These are phyloP conservation scores for Eristalinus sepulchralis DNA, from an alignment of 2,888 invertebrate genomes.

Conservation along the genomic window DNA sequence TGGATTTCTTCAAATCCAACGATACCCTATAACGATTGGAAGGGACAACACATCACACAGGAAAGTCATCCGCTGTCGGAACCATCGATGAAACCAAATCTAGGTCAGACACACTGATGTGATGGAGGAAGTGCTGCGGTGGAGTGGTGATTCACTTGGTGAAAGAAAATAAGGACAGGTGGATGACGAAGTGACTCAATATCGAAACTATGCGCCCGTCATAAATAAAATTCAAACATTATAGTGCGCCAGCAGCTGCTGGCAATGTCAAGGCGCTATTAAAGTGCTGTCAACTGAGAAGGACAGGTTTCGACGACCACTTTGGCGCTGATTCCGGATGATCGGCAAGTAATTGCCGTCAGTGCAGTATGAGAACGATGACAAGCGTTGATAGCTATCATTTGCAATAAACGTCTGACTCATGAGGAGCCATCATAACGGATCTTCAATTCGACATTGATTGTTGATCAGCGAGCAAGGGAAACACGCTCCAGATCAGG, in stretches of 20 bases:
- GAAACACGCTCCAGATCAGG: too few species aligned
- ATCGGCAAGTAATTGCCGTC: too few species aligned
- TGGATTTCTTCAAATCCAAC: background rate
- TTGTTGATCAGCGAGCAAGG: too few species aligned
- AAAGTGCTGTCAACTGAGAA: background rate
- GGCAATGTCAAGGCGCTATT: background rate
- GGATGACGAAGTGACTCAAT: background rate
- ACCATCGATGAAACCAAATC: background rate
- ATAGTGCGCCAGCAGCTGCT: background rate
- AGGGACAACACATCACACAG: background rate
- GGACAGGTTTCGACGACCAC: background rate
- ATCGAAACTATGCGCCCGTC: background rate
- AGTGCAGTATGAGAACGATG: too few species aligned
- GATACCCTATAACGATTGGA: constrained; percentile 44
- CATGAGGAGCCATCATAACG: too few species aligned
- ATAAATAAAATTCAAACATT: background rate
- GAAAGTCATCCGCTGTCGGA: background rate
- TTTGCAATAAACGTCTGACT: too few species aligned
- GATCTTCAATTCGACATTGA: too few species aligned
- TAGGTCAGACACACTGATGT: background rate
- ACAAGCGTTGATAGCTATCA: too few species aligned
- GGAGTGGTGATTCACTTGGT: background rate
- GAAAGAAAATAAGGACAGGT: background rate
- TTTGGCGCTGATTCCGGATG: too few species aligned
- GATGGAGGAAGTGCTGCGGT: background rate